Percentiles rank a stretch among this genome's conserved stretches.
Evolutionary conservation across 2,888 invertebrate species (phyloP).

Genomic region (Isoperla grammatica): DNA sequence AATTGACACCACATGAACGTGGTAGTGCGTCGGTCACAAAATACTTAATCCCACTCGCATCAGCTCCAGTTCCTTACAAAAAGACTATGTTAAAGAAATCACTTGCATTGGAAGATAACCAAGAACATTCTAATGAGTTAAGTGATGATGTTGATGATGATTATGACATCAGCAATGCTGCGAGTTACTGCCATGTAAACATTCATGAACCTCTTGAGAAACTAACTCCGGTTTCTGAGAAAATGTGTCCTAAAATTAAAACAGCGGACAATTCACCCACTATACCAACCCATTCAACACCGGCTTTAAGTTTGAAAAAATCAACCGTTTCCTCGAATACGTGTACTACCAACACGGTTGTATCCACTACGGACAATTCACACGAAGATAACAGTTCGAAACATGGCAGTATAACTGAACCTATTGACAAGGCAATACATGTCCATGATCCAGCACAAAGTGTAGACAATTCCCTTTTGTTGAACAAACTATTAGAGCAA

Average conservation of each 20-base stretch:
- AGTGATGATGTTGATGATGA: slow-evolving; percentile 24
- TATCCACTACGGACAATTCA: slow-evolving; percentile 3
- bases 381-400: slow-evolving; percentile 13
- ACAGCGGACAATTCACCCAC: too few species aligned
- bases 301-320: not conserved
- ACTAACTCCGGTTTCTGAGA: slow-evolving; percentile 9
- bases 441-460: too few species aligned
- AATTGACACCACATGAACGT: too few species aligned
- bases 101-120: not conserved
- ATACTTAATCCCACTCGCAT: not conserved
- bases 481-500: too few species aligned
- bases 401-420: not conserved
- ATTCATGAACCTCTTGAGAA: slow-evolving; percentile 31
- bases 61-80: not conserved
- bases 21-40: not conserved
- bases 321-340: not conserved
- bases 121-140: slow-evolving; percentile 13
- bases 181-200: slow-evolving; percentile 27
- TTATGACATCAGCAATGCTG: slow-evolving; percentile 28
- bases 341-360: not conserved
- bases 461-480: too few species aligned
- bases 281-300: too few species aligned
- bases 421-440: too few species aligned
- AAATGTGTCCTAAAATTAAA: too few species aligned
- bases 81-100: not conserved